Percentiles rank a stretch among this genome's conserved stretches.
phyloP scores from a whole-genome alignment of 1,140 invertebrate species.

The Drosophila nasuta region DNA sequence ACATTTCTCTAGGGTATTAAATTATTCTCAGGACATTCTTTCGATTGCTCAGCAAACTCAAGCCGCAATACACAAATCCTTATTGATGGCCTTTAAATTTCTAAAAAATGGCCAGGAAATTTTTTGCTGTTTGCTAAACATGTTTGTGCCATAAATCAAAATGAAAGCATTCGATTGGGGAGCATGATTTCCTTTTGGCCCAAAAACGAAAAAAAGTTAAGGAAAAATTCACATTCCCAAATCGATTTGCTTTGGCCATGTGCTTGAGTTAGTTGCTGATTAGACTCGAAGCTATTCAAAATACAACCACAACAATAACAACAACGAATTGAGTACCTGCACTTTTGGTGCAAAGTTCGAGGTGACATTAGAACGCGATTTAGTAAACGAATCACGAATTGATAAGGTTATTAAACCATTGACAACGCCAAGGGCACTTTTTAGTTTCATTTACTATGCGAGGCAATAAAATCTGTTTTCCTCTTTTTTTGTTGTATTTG shows the following conservation, averaged over 20 bases:
- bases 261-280: constrained; percentile 6
- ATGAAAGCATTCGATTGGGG: constrained; percentile 6
- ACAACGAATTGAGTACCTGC: constrained; percentile 11
- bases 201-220: not conserved
- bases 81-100: constrained; percentile 42
- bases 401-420: constrained; percentile 68
- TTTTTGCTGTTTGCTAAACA: constrained; percentile 1
- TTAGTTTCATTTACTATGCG: constrained; percentile 33
- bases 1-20: too few relatives aligned
- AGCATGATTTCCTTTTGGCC: constrained; percentile 22
- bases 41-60: not conserved
- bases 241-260: constrained; percentile 25
- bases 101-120: constrained; percentile 13
- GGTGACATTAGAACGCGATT: constrained; percentile 18
- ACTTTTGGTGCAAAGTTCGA: constrained; percentile 33
- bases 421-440: constrained; percentile 44
- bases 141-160: constrained; percentile 45
- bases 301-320: not conserved
- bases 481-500: not conserved
- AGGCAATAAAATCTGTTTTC: not conserved
- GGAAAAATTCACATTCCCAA: not conserved
- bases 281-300: constrained; percentile 2
- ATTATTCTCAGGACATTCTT: too few relatives aligned
- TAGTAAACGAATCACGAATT: constrained; percentile 36
- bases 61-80: constrained; percentile 28